Evolutionary conservation across 92 coral and sea anemone genomes (phyloP).

Genomic region (Zoanthus sansibaricus): DNA sequence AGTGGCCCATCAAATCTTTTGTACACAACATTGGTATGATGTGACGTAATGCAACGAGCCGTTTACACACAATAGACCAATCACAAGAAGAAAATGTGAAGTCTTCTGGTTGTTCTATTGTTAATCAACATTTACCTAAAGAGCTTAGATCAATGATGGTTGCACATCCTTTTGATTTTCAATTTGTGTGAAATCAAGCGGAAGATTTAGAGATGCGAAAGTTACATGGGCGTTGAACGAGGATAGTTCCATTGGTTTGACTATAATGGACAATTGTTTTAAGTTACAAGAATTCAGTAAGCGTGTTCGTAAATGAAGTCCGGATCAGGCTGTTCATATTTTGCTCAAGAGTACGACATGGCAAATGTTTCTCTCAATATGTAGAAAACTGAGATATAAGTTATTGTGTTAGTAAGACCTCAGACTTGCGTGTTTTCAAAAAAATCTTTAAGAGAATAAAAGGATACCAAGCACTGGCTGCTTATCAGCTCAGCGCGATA

Average conservation of each 20-base stretch:
- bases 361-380: too few relatives aligned
- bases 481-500: too few relatives aligned
- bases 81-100: conserved; percentile 48
- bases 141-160: conserved; percentile 28
- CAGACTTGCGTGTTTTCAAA: too few relatives aligned
- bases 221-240: background rate
- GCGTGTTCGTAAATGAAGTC: too few relatives aligned
- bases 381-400: too few relatives aligned
- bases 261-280: background rate
- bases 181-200: conserved; percentile 45
- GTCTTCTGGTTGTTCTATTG: conserved; percentile 78
- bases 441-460: too few relatives aligned
- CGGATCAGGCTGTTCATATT: too few relatives aligned
- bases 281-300: too few relatives aligned
- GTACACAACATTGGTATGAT: conserved; percentile 81
- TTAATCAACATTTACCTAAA: conserved; percentile 39
- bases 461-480: too few relatives aligned
- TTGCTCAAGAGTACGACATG: too few relatives aligned
- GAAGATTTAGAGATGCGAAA: background rate
- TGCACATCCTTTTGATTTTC: conserved; percentile 28
- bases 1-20: conserved; percentile 69
- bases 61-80: conserved; percentile 80
- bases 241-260: background rate
- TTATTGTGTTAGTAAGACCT: too few relatives aligned
- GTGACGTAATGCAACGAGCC: conserved; percentile 97